Evolutionary conservation across 2,888 invertebrate genomes (phyloP).

Genomic region (Epirrhoe tristata): DNA sequence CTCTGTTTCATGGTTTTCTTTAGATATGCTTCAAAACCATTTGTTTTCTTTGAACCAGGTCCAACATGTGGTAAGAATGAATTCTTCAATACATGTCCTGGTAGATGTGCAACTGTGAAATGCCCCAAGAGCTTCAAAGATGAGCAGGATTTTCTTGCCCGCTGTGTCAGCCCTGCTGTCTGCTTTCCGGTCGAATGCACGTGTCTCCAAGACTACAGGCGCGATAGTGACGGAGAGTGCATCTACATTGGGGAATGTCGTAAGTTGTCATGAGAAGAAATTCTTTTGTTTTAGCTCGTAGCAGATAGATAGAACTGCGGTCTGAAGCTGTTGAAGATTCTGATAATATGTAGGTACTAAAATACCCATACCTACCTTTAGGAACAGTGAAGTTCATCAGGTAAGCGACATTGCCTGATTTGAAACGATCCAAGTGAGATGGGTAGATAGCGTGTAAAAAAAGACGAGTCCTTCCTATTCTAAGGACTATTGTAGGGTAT

Average conservation of each 20-base stretch:
- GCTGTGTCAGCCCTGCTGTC: constrained; percentile 10
- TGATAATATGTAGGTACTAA: too few species aligned
- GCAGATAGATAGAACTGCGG: neutral
- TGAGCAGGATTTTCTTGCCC: constrained; percentile 11
- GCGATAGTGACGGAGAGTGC: constrained; percentile 25
- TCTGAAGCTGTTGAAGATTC: too few species aligned
- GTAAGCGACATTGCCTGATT: too few species aligned
- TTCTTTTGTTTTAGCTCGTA: neutral
- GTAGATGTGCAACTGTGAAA: constrained; percentile 18
- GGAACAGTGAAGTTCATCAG: too few species aligned
- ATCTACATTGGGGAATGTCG: constrained; percentile 33
- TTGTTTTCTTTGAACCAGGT: neutral
- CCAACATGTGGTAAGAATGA: constrained; percentile 29
- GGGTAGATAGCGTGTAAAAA: too few species aligned
- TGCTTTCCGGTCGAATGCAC: constrained; percentile 27
- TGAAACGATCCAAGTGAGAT: too few species aligned
- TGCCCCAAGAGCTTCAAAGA: constrained; percentile 26
- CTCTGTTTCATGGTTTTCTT: too few species aligned
- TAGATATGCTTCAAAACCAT: neutral
- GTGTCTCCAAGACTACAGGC: constrained; percentile 24
- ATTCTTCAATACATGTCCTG: constrained; percentile 27
- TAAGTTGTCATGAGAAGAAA: constrained; percentile 25
- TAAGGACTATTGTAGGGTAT: too few species aligned
- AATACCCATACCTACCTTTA: too few species aligned
- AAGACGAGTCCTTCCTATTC: too few species aligned